Base-by-base conservation (phyloP, 2,113 vertebrate genomes). In the Bostrychus sinensis region DNA sequence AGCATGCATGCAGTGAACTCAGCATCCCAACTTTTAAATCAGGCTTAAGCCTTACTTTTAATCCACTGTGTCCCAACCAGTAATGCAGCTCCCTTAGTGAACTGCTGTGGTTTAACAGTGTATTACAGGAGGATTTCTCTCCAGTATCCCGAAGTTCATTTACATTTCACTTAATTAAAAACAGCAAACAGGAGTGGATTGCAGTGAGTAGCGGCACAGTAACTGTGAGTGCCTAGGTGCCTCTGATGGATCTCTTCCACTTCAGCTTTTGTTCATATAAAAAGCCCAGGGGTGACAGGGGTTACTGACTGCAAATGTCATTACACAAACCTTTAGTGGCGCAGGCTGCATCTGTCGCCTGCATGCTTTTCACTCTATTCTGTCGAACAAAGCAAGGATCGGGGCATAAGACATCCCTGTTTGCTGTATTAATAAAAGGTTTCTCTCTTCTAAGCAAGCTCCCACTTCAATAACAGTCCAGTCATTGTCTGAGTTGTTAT, bases 1-100 rank as follows among this genome's bases (percentile, higher is more conserved):
- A 68, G 80, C 80, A 56, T 53, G 70, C 61, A 64, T 61, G 76
- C 80, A 54, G 86, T 80, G 72, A 19, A 77, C 88, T 50, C 66
- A 22, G 54, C 67, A 67, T 34, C 63, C 75, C 69, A 71, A 78
- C 59, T 78, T 72, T 83, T 65, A 72, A 81, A 77, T 82, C 62
- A 34, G 32, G 7, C 5, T 8, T 34, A 34, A 45, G 67, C 34
- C 59, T 77, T 37, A 32, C 66, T 61, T 64, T 57, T 85, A 77
- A 85, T 77, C 70, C 63, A 68, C 25, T 28, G 55, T 48, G 80
- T 57, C 43, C 17, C 46, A 63, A 63, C 78, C 72, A 77, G 72
- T 58, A 59, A 75, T 17, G 36, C 43, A 17, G 25, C 61, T 62
- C 72, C 43, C 50, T 20, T 50, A 14, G 51, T n/a, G 65, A 22